A percentile compares a stretch with the other conserved stretches of the same genome.
phyloP scores from a whole-genome alignment of 2,888 invertebrate species.

The Agrotis clavis region DNA sequence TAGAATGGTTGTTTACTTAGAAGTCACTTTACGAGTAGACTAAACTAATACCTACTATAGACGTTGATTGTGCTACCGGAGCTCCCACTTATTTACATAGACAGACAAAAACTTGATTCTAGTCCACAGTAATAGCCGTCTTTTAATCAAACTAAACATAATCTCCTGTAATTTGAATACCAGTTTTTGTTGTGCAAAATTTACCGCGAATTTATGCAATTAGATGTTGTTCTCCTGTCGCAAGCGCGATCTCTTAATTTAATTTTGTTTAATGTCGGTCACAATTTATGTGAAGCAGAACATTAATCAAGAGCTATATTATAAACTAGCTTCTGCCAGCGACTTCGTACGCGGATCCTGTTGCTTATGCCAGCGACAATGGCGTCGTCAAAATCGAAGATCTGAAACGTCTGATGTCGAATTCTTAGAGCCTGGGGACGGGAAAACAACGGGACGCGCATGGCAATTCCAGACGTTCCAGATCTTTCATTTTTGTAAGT shows the following conservation, averaged over 20 bases:
- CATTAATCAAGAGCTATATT: constrained; percentile 52
- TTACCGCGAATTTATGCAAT: constrained; percentile 65
- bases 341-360: too few species aligned
- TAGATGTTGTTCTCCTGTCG: constrained; percentile 43
- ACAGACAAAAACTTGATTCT: constrained; percentile 57
- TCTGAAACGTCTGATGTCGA: too few species aligned
- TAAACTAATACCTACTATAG: constrained; percentile 34
- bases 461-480: too few species aligned
- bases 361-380: too few species aligned
- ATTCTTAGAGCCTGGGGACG: too few species aligned
- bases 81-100: constrained; percentile 57
- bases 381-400: too few species aligned
- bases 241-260: constrained; percentile 62
- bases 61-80: constrained; percentile 52
- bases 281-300: constrained; percentile 44
- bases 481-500: too few species aligned
- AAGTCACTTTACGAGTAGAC: constrained; percentile 24
- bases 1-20: constrained; percentile 3
- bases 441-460: too few species aligned
- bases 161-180: constrained; percentile 62
- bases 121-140: constrained; percentile 31
- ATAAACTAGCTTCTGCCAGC: too few species aligned
- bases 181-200: constrained; percentile 61
- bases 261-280: constrained; percentile 47
- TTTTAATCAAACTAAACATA: constrained; percentile 52